phyloP scores from a whole-genome alignment of 2,113 vertebrate species.

The Gobio gobio region DNA sequence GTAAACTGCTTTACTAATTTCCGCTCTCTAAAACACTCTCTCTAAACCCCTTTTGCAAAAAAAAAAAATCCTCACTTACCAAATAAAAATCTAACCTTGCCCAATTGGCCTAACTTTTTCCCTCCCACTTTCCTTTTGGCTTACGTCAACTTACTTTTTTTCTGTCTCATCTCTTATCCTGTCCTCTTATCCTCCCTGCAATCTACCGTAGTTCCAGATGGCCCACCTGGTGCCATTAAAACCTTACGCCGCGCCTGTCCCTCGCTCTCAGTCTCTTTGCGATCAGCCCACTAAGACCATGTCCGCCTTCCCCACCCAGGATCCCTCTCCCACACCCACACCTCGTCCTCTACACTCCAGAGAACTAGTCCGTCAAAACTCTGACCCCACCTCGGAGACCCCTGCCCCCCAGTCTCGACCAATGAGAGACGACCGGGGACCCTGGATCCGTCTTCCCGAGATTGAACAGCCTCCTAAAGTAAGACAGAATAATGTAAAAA shows the following conservation, averaged over 20 bases:
- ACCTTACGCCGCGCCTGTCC: slow-evolving; percentile 88
- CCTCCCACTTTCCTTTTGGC: background rate
- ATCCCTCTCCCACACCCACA: slow-evolving; percentile 78
- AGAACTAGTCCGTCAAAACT: slow-evolving; percentile 88
- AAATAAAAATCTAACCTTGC: background rate
- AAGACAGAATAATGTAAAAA: slow-evolving; percentile 19
- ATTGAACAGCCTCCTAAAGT: slow-evolving; percentile 89
- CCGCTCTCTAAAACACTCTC: background rate
- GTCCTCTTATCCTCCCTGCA: slow-evolving; percentile 14
- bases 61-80: background rate
- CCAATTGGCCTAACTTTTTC: too few species aligned
- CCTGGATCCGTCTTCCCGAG: slow-evolving; percentile 86
- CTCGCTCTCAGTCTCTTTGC: slow-evolving; percentile 92
- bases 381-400: slow-evolving; percentile 90
- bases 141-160: background rate
- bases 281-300: slow-evolving; percentile 90
- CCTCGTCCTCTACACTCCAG: slow-evolving; percentile 79
- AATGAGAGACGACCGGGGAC: slow-evolving; percentile 76
- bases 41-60: background rate
- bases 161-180: background rate
- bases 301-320: slow-evolving; percentile 87
- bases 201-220: slow-evolving; percentile 83
- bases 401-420: slow-evolving; percentile 78
- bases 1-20: background rate
- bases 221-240: slow-evolving; percentile 91